Conservation (phyloP, 1,140 invertebrate species). For the Maniola jurtina region DNA sequence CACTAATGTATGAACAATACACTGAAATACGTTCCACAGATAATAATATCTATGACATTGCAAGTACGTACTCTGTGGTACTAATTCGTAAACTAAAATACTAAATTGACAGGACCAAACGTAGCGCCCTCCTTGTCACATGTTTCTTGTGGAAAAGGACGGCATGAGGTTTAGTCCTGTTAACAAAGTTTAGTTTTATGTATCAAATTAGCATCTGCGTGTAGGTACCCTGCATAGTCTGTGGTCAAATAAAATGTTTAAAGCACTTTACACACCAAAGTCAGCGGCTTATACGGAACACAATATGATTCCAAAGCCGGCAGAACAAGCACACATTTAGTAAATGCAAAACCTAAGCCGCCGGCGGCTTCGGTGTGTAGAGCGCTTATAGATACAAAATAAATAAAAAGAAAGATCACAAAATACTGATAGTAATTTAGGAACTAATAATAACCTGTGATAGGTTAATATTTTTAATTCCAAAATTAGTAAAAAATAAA, state of each 20-base stretch:
- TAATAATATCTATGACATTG: conserved; percentile 6
- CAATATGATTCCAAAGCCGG: too few species aligned
- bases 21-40: conserved; percentile 23
- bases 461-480: conserved; percentile 47
- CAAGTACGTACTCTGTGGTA: not conserved
- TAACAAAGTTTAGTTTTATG: too few species aligned
- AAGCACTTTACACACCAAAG: not conserved
- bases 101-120: too few species aligned
- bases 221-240: conserved; percentile 11
- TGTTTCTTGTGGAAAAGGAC: not conserved
- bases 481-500: conserved; percentile 36
- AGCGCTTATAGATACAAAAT: conserved; percentile 5
- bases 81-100: not conserved
- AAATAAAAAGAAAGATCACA: conserved; percentile 35
- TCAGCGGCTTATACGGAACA: too few species aligned
- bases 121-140: too few species aligned
- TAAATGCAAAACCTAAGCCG: too few species aligned
- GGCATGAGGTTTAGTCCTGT: not conserved
- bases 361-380: not conserved
- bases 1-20: conserved; percentile 14
- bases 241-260: conserved; percentile 6
- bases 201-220: not conserved
- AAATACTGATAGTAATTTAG: conserved; percentile 76
- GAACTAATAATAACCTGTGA: conserved; percentile 56
- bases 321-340: not conserved